Evolutionary conservation across 1,140 invertebrate species (phyloP).

Genomic region (Phenacoccus solenopsis): DNA sequence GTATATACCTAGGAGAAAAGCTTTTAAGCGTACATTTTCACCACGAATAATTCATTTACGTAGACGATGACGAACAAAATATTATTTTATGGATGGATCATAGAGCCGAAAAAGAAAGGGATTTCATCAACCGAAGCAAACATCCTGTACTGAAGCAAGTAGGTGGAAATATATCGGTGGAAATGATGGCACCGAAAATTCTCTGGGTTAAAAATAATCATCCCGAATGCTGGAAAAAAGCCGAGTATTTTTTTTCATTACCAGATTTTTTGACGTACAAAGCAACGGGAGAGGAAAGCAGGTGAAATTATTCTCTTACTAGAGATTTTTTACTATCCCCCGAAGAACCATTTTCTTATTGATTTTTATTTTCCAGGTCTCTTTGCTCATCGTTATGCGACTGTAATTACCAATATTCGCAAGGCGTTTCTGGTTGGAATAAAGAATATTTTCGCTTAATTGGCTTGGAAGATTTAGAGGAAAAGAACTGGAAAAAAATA

Average conservation of each 20-base stretch:
- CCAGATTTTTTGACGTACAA: slow-evolving; percentile 91
- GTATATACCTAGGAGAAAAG: too few relatives aligned
- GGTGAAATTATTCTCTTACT: too few relatives aligned
- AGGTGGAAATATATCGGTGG: slow-evolving; percentile 80
- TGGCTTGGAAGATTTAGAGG: slow-evolving; percentile 58
- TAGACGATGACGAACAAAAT: slow-evolving; percentile 56
- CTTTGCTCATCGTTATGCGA: slow-evolving; percentile 87
- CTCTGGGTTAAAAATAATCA: slow-evolving; percentile 83
- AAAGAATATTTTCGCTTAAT: slow-evolving; percentile 56
- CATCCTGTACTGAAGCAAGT: slow-evolving; percentile 72
- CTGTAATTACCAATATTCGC: slow-evolving; percentile 63
- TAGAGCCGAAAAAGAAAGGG: slow-evolving; percentile 66
- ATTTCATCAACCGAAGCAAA: slow-evolving; percentile 61
- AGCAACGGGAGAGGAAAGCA: slow-evolving; percentile 49
- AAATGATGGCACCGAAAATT: slow-evolving; percentile 94
- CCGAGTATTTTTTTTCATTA: slow-evolving; percentile 74
- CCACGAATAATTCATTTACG: background rate
- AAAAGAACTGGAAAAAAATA: slow-evolving; percentile 59
- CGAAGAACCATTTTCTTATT: too few relatives aligned
- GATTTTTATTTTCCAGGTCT: slow-evolving; percentile 43
- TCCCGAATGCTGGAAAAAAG: slow-evolving; percentile 45
- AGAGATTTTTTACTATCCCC: too few relatives aligned
- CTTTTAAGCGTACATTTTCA: background rate
- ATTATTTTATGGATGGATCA: slow-evolving; percentile 97
- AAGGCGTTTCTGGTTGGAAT: slow-evolving; percentile 49